Evolutionary conservation across 1,140 invertebrate species (phyloP).

Genomic region (Copidosoma floridanum): DNA sequence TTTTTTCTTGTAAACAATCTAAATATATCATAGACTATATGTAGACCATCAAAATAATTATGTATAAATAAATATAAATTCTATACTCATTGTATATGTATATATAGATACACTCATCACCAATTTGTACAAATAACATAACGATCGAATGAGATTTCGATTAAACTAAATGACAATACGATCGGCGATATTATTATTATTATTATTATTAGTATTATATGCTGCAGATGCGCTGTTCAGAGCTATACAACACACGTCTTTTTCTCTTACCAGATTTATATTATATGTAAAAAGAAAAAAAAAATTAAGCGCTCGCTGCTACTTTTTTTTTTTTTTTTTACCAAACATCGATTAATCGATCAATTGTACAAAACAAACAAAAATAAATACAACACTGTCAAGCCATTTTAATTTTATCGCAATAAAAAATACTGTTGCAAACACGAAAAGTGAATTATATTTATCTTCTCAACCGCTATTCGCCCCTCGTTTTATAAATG

Average conservation of each 20-base stretch:
- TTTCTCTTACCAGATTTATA: constrained; percentile 15
- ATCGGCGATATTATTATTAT: too few relatives aligned
- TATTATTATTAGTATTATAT: too few relatives aligned
- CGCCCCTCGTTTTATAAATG: too few relatives aligned
- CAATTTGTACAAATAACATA: too few relatives aligned
- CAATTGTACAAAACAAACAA: neutral
- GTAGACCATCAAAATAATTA: neutral
- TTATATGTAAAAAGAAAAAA: too few relatives aligned
- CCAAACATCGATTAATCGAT: constrained; percentile 6
- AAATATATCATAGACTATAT: neutral
- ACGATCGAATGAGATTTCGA: too few relatives aligned
- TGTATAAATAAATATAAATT: too few relatives aligned
- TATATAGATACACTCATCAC: too few relatives aligned
- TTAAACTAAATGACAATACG: too few relatives aligned
- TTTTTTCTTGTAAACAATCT: neutral
- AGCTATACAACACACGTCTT: neutral
- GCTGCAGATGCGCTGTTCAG: too few relatives aligned
- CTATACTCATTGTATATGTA: too few relatives aligned
- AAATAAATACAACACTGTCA: constrained; percentile 3
- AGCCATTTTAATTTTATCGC: constrained; percentile 6
- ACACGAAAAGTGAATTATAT: constrained; percentile 12
- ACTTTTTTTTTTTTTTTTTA: neutral
- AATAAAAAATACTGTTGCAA: constrained; percentile 20
- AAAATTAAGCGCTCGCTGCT: neutral
- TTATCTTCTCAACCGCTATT: too few relatives aligned